Evolutionary conservation across 2,888 invertebrate genomes (phyloP), one percentile per base, ranked within the genome.

Genomic region (Tetragonula carbonaria): DNA sequence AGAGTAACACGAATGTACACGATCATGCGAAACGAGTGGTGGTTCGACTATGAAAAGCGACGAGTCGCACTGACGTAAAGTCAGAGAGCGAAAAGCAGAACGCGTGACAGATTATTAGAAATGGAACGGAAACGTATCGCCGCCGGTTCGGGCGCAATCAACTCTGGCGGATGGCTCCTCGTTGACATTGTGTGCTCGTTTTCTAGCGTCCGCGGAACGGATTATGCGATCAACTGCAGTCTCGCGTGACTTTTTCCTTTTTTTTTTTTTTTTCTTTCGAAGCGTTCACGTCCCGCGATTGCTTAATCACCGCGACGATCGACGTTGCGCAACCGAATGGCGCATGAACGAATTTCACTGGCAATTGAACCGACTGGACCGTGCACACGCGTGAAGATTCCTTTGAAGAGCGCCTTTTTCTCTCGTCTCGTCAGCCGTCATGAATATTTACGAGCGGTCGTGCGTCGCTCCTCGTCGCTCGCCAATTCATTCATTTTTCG

Each of bases 361-460:
- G 45, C 45, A 45, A 45, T 45, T 45, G 8, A 45, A 45, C 45
- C 1, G 45, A 45, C 45, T 45, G 45, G 8, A 8, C 8, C 8
- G 8, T 45, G 45, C 45, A 45, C 11, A 45, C 45, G 45, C 45
- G 45, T 45, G 45, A 8, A 45, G 28, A 45, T 8, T 45, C 45
- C 45, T 11, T 45, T 0, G 18, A 70, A 74, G 16, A 38, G 63
- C 57, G 23, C 67, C 23, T 73, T 63, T 57, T 76, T 63, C 63
- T 76, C 66, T 51, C 16, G 8, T 2, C 50, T 45, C 55, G 23
- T 18, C 13, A 3, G 6, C 51, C 16, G 28, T 13, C 50, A 78
- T 78, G 70, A 70, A 82, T 82, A 78, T 84, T 78, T 66, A 84
- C 71, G 68, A 74, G 62, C 68, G 2, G 18, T 33, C 62, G 28